phyloP scores from a whole-genome alignment of 2,797 vertebrate species.

The Linurgus olivaceus region DNA sequence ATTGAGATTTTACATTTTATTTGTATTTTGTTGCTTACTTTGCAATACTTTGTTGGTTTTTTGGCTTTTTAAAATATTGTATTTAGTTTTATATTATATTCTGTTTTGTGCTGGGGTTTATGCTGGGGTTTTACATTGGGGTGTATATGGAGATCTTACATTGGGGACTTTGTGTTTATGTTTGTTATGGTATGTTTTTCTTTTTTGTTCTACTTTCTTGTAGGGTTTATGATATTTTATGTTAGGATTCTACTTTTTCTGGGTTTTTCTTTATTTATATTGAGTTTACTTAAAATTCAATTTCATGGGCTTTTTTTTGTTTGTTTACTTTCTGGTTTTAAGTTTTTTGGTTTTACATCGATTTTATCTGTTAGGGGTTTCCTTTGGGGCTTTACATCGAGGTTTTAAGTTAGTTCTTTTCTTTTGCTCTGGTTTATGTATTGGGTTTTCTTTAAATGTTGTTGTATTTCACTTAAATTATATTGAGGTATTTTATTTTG shows the following conservation, averaged over 20 bases:
- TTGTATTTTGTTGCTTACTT: background rate
- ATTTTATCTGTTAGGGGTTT: background rate
- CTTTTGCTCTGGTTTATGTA: background rate
- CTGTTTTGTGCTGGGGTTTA: background rate
- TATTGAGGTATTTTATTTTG: background rate
- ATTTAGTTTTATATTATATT: background rate
- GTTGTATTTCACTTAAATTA: background rate
- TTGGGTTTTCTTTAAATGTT: accelerated
- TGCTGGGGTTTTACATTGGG: background rate
- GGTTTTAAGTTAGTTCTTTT: background rate
- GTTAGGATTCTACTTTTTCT: background rate
- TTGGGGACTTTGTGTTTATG: background rate
- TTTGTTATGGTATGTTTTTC: background rate
- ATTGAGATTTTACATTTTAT: background rate
- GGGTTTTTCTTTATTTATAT: background rate
- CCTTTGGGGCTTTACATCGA: background rate
- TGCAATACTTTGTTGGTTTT: accelerated
- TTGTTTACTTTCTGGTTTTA: background rate
- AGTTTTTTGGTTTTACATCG: background rate
- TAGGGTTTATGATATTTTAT: background rate
- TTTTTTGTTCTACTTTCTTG: too few species aligned
- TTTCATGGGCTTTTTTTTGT: background rate
- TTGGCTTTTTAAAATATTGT: accelerated
- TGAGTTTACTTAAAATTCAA: background rate
- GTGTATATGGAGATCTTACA: background rate